Evolutionary conservation across 2,113 vertebrate genomes (phyloP), one percentile per base, ranked within the genome.

Genomic region (Callorhinus ursinus): DNA sequence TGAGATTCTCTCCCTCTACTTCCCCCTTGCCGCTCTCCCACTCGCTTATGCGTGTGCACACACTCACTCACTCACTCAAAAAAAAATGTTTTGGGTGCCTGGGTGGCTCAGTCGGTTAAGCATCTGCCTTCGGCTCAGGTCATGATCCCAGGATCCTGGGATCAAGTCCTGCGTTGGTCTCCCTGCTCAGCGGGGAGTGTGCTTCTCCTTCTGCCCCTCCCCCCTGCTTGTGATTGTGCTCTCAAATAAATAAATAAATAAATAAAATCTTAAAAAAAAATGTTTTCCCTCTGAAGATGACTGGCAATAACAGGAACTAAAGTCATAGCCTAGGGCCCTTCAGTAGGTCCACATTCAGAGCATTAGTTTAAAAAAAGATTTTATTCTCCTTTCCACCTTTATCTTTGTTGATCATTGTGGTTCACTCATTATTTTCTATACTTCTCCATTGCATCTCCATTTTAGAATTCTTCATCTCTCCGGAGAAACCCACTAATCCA

Each of bases 401-500:
- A 22, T 26, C 4, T 65, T 51, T 85, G 15, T 67, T 77, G 67
- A 46, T 77, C 88, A 53, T 65, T 88, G 72, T 83, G 26, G 21
- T 53, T 63, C 19, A 51, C 12, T 72, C 39, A 42, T 42, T 88
- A 72, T 55, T 95, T 65, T 76, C 65, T 65, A 36, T 42, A 42
- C 28, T 65, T 76, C 46, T 51, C 65, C 57, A 55, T 6, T 57
- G n/a, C 21, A 36, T 36, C 46, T 77, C 13, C 33, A 63, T n/a
- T 89, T 89, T n/a, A 83, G 28, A 77, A 90, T 90, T 88, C 31
- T 61, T 72, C 72, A 90, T 69, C 67, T 69, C 61, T 69, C 88
- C 13, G 12, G 59, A 79, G 59, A 85, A 91, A 77, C 4, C 36
- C 51, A 79, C 39, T 77, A 49, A 57, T 21, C 24, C 16, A 77